These are phyloP conservation scores for Alethe castanea DNA, from an alignment of 2,113 vertebrate species.

Conservation along the genomic window DNA sequence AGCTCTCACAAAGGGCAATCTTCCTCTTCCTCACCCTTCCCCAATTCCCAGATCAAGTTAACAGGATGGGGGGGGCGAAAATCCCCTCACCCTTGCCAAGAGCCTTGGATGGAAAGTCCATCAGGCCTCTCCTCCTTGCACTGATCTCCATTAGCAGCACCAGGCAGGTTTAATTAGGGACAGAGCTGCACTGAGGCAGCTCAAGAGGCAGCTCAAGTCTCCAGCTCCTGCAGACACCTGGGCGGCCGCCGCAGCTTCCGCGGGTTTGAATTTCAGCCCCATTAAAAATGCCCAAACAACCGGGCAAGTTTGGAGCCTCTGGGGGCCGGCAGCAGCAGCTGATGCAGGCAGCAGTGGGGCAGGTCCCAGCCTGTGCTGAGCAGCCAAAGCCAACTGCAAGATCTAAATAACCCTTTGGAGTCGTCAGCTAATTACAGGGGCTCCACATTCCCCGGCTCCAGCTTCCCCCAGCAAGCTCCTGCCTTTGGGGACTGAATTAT, in stretches of 20 bases:
- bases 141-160: not conserved
- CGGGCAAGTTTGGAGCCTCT: not conserved
- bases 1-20: rapidly evolving
- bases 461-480: not conserved
- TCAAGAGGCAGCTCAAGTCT: not conserved
- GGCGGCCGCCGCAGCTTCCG: rapidly evolving
- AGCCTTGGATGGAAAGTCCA: not conserved
- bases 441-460: not conserved
- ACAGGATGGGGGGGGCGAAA: rapidly evolving
- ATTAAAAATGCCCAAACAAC: not conserved
- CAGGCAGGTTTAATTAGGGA: constrained; percentile 8
- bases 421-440: not conserved
- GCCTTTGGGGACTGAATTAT: constrained; percentile 21
- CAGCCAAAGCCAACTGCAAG: not conserved
- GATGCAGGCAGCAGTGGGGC: rapidly evolving
- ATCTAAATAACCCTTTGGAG: constrained; percentile 35
- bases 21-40: not conserved
- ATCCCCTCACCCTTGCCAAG: not conserved
- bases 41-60: not conserved
- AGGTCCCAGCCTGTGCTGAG: not conserved
- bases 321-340: not conserved
- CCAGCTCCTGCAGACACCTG: not conserved
- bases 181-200: not conserved
- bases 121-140: not conserved
- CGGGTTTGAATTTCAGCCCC: not conserved